Evolutionary conservation across 1,140 invertebrate genomes (phyloP), one percentile per base, ranked within the genome.

Genomic region (Drosophila erecta): DNA sequence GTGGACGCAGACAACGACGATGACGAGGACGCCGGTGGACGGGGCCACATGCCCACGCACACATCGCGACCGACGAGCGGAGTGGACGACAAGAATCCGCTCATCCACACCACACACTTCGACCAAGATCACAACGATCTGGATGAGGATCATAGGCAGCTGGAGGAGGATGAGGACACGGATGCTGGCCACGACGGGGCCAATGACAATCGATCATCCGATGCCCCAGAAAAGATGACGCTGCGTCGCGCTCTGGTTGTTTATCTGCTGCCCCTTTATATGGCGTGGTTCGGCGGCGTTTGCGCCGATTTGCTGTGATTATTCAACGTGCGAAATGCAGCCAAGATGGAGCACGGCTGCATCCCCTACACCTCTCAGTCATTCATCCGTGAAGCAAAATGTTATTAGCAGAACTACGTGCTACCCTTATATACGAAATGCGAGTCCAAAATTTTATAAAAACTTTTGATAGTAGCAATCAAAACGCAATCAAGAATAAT

Each of bases 281-380:
- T 97, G 85, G 95, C 96, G 76, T 97, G 96, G 96, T 95, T 97
- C 92, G 96, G 96, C 56, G 81, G 81, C 67, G 95, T 96, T 80
- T 94, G 97, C 83, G 95, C 95, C 71, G 96, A 97, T 91, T 94
- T 96, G 93, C 95, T 96, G 94, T 96, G 95, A 95, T 95, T 90
- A 81, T 53, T 64, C 57, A 76, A 65, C 30, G 55, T 49, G 65
- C 56, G 62, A 72, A 70, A 54, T 20, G 51, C 67, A 46, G 6
- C 35, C 30, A 43, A 57, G 50, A 40, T 73, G 78, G 47, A 56
- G 54, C 27, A 47, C 40, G 44, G 43, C 66, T 53, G 24, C 73
- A 41, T 27, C 33, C 54, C 71, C 78, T 58, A 81, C 84, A 83
- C 66, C 83, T 87, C 83, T 87, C 83, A 87, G 83, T 87, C 83